These are phyloP conservation scores for Atractosteus spatula DNA, from an alignment of 2,113 vertebrate species.

Conservation along the genomic window DNA sequence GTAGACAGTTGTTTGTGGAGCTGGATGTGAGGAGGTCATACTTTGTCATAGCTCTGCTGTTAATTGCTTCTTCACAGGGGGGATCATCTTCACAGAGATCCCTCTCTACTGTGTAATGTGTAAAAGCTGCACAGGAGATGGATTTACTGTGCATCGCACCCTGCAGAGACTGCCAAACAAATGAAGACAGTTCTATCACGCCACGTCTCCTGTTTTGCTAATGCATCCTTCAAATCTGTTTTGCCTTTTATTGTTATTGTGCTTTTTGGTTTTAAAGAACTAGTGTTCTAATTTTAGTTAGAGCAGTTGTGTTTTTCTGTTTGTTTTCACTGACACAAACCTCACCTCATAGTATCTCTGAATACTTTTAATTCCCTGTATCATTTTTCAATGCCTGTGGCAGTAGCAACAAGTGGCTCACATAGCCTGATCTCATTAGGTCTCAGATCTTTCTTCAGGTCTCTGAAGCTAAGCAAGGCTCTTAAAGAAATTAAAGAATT, in stretches of 20 bases:
- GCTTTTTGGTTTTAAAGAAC: slow-evolving; percentile 28
- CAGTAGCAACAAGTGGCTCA: too few relatives aligned
- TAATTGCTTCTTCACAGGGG: slow-evolving; percentile 73
- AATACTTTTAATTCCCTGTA: background rate
- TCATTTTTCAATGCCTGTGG: too few relatives aligned
- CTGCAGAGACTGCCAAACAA: slow-evolving; percentile 67
- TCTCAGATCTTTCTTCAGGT: too few relatives aligned
- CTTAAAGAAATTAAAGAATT: too few relatives aligned
- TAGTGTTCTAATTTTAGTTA: slow-evolving; percentile 6
- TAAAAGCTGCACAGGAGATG: slow-evolving; percentile 42
- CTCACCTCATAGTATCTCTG: background rate
- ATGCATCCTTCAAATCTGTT: slow-evolving; percentile 27
- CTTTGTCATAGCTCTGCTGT: slow-evolving; percentile 65
- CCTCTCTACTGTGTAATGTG: slow-evolving; percentile 41
- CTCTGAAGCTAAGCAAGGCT: too few relatives aligned
- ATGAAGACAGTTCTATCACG: slow-evolving; percentile 63
- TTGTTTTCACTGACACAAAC: background rate
- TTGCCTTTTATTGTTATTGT: slow-evolving; percentile 28
- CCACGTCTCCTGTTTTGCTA: slow-evolving; percentile 46
- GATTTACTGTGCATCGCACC: slow-evolving; percentile 61
- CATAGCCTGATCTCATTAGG: too few relatives aligned
- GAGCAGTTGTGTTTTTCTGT: background rate
- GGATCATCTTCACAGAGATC: slow-evolving; percentile 59
- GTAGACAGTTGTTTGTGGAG: too few relatives aligned
- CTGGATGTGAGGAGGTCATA: slow-evolving; percentile 34